These are phyloP conservation scores for Psix sp. DNA, from an alignment of 1,140 invertebrate species.

Conservation along the genomic window DNA sequence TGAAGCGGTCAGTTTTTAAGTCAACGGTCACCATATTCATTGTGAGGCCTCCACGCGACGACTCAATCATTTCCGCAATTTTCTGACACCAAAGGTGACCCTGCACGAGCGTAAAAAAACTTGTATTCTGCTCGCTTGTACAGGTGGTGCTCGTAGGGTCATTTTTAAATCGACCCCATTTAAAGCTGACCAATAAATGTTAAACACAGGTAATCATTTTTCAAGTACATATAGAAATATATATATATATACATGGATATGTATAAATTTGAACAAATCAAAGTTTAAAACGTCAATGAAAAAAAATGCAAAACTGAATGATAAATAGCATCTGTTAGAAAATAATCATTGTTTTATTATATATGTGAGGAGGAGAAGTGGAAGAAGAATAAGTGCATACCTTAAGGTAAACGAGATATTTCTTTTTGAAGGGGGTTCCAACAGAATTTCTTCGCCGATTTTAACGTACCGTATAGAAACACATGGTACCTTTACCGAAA, in stretches of 20 bases:
- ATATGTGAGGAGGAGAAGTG: constrained; percentile 47
- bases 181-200: constrained; percentile 13
- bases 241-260: too few species aligned
- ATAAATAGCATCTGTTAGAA: not conserved
- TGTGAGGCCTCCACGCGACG: constrained; percentile 54
- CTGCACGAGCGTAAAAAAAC: constrained; percentile 56
- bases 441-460: constrained; percentile 1
- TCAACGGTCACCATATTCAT: constrained; percentile 60
- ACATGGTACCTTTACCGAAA: not conserved
- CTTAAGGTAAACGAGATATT: not conserved
- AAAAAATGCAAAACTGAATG: not conserved
- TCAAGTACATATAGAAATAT: too few species aligned
- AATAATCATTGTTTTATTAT: constrained; percentile 7
- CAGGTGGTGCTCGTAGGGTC: constrained; percentile 38
- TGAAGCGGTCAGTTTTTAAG: constrained; percentile 59
- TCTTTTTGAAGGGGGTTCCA: constrained; percentile 7
- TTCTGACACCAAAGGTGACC: constrained; percentile 55
- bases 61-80: constrained; percentile 58
- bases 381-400: constrained; percentile 3
- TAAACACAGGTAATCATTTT: constrained; percentile 2
- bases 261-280: too few species aligned
- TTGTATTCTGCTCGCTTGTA: constrained; percentile 28
- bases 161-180: constrained; percentile 28
- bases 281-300: not conserved
- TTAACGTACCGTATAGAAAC: constrained; percentile 1